phyloP scores from a whole-genome alignment of 2,113 vertebrate genomes.

The Nymphicus hollandicus region DNA sequence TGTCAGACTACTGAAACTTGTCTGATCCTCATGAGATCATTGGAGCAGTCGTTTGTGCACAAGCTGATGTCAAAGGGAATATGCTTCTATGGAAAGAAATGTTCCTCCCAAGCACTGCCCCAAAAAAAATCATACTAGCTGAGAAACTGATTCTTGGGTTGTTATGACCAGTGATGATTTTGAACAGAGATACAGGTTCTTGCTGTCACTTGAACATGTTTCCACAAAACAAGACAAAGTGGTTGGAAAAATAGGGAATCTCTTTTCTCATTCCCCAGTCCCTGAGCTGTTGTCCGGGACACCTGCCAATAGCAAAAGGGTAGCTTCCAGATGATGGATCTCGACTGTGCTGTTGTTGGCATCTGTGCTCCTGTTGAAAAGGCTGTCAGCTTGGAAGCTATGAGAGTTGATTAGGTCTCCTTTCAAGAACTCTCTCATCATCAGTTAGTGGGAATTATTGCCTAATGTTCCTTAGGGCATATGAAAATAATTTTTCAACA shows the following conservation, averaged over 20 bases:
- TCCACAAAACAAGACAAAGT: background rate
- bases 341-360: background rate
- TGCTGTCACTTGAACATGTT: background rate
- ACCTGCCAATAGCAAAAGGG: background rate
- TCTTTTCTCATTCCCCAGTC: background rate
- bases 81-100: background rate
- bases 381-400: background rate
- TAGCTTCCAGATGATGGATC: conserved; percentile 15
- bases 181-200: background rate
- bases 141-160: background rate
- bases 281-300: background rate
- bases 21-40: background rate
- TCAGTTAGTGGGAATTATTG: background rate
- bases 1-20: background rate
- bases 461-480: background rate
- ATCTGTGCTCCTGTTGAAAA: background rate
- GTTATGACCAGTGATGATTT: background rate
- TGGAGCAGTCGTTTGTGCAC: background rate
- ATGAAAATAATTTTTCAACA: background rate
- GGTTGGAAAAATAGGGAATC: background rate
- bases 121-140: background rate
- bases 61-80: background rate
- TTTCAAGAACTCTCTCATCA: background rate
- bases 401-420: background rate
- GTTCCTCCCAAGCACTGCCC: background rate